Percentiles rank a stretch among this genome's conserved stretches.
Evolutionary conservation across 2,888 invertebrate species (phyloP).

Genomic region (Ceraclea dissimilis): DNA sequence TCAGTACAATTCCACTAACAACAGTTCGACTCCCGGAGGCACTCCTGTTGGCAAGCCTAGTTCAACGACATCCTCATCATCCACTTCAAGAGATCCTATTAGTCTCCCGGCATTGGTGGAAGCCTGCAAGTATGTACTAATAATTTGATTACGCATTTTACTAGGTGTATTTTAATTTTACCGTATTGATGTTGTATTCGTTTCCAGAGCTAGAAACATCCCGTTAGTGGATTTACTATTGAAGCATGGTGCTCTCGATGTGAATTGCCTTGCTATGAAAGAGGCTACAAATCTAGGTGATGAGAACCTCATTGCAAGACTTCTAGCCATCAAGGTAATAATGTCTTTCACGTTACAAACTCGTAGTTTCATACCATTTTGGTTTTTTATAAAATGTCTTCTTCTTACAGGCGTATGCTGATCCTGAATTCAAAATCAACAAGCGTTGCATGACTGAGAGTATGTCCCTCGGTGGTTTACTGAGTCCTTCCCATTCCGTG

Average conservation of each 20-base stretch:
- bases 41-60: neutral
- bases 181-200: neutral
- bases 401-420: constrained; percentile 63
- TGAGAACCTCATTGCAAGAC: constrained; percentile 65
- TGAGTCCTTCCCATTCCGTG: constrained; percentile 34
- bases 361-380: too few species aligned
- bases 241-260: constrained; percentile 78
- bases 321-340: constrained; percentile 72
- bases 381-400: neutral
- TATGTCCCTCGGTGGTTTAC: constrained; percentile 33
- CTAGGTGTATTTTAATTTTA: neutral
- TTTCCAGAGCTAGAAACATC: constrained; percentile 50
- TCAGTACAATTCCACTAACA: constrained; percentile 5
- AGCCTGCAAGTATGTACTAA: constrained; percentile 24
- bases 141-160: too few species aligned
- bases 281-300: constrained; percentile 70
- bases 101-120: constrained; percentile 24
- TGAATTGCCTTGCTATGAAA: constrained; percentile 72
- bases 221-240: constrained; percentile 71
- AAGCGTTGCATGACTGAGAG: constrained; percentile 72
- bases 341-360: too few species aligned
- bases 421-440: constrained; percentile 89
- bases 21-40: neutral
- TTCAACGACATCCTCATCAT: constrained; percentile 3
- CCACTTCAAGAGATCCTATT: constrained; percentile 16